Evolutionary conservation across 2,113 vertebrate genomes (phyloP).

Genomic region (Phalacrocorax brasilianus): DNA sequence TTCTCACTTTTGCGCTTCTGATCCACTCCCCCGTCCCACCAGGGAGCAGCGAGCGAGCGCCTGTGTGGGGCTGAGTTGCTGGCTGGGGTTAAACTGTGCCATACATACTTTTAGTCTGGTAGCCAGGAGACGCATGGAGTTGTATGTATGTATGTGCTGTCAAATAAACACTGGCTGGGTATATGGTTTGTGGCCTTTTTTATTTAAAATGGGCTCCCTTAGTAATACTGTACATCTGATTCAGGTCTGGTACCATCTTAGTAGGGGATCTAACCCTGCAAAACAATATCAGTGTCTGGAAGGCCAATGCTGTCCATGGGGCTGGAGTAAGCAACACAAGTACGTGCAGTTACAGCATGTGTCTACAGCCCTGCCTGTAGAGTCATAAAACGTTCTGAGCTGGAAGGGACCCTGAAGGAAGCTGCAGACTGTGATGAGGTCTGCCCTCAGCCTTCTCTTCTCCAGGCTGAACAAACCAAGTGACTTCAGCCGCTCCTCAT

Average conservation of each 20-base stretch:
- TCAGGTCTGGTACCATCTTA: not conserved
- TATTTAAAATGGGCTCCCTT: not conserved
- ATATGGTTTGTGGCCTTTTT: not conserved
- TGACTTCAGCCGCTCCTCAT: too few species aligned
- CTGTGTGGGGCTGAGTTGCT: too few species aligned
- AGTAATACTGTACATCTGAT: not conserved
- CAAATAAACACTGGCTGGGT: not conserved
- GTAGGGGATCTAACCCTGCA: too few species aligned
- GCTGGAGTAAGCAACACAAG: not conserved
- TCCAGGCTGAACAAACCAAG: too few species aligned
- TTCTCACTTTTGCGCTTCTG: too few species aligned
- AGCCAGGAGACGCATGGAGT: not conserved
- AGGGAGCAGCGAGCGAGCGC: too few species aligned
- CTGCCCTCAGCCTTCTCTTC: too few species aligned
- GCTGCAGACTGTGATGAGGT: too few species aligned
- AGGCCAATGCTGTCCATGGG: accelerated
- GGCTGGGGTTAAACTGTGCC: too few species aligned
- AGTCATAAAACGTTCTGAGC: too few species aligned
- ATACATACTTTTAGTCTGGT: not conserved
- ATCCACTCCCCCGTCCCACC: too few species aligned
- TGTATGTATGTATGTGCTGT: accelerated
- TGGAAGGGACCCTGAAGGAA: too few species aligned
- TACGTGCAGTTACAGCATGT: accelerated
- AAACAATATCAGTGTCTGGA: not conserved
- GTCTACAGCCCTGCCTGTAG: not conserved